Base-by-base conservation (phyloP, 2,888 invertebrate species). In the Calephelis perditalis region DNA sequence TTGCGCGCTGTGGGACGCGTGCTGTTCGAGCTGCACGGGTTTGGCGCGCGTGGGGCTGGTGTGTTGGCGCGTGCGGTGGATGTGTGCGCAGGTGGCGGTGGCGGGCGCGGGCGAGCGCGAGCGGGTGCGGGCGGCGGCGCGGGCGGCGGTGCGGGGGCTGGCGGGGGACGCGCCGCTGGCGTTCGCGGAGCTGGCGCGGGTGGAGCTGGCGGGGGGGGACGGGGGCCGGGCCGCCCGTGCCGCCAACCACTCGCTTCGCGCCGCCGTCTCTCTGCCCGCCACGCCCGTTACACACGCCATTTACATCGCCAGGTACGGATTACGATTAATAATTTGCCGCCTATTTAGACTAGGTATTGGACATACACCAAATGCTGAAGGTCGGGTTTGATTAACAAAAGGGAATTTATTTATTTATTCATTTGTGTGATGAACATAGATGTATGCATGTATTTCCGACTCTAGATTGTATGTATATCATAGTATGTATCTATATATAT, bases 41-140 rank as follows among this genome's bases (percentile, higher is more conserved):
- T 56, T 43, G 65, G 64, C 63, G 57, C 77, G 81, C n/a, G 58
- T 59, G 54, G 82, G 81, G 67, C 72, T 85, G 67, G 70, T 79
- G 68, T 77, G 82, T 74, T 86, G 86, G 85, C 78, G 84, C 2
- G 74, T 84, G 75, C 82, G 85, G 66, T 81, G 81, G 82, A 71
- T 79, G 74, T 78, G 78, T 71, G 74, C 81, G 72, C 76, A 78
- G 62, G 62, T 69, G 66, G 65, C 73, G 68, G 71, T 76, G 59
- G 63, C 72, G 49, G 73, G 70, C 56, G 60, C 63, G 43, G 63
- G 63, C 49, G 54, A 68, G 73, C 7, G 62, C 35, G 61, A 56
- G 64, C 62, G 67, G 59, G 54, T 67, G 61, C 61, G 65, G 63
- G 65, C 65, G 60, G 60, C 56, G 60, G 65, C 65, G 45, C 63